phyloP scores from a whole-genome alignment of 2,797 vertebrate species.

The Luscinia luscinia region DNA sequence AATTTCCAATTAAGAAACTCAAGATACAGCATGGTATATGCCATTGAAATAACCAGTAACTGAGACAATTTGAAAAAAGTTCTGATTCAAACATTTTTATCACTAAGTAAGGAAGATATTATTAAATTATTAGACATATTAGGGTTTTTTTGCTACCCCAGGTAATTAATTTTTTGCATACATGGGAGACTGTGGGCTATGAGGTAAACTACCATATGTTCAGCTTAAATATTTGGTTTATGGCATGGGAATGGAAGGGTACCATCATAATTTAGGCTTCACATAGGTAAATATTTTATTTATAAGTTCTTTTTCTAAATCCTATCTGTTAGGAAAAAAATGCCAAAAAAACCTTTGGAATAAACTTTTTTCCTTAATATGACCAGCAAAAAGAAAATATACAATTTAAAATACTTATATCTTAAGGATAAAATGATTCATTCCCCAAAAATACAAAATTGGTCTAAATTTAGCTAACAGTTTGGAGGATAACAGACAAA shows the following conservation, averaged over 20 bases:
- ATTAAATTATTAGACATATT: not conserved
- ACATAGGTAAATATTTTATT: not conserved
- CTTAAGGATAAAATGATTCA: not conserved
- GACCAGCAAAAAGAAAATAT: not conserved
- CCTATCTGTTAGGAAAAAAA: not conserved
- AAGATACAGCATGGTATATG: not conserved
- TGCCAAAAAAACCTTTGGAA: fast-evolving
- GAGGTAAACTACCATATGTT: not conserved
- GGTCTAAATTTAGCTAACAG: not conserved
- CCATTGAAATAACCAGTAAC: not conserved
- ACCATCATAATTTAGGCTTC: not conserved
- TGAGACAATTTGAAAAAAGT: not conserved
- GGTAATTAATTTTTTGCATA: not conserved
- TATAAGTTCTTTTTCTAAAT: not conserved
- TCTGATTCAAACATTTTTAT: not conserved
- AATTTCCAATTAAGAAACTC: not conserved
- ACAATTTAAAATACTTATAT: not conserved
- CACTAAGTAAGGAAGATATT: not conserved
- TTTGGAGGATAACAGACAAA: not conserved
- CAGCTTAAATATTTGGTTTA: not conserved
- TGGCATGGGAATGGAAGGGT: not conserved
- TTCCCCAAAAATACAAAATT: not conserved
- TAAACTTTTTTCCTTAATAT: not conserved
- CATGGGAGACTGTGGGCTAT: not conserved
- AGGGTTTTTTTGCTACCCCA: not conserved